Conservation (phyloP, 2,888 invertebrate species). For the Leucoma salicis region DNA sequence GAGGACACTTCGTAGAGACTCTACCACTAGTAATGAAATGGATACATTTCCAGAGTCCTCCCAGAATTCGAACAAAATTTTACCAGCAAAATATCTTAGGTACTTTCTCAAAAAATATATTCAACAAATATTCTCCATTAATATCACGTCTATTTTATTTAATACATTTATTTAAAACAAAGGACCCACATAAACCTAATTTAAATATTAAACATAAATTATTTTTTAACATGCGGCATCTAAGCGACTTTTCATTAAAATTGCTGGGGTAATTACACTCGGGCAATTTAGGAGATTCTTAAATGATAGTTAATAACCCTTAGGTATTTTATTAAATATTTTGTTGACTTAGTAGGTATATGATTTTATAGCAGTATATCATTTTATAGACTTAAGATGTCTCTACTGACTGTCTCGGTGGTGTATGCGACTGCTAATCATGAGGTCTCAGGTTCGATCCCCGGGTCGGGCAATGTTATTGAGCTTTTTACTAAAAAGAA, state of each 20-base stretch:
- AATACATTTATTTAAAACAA: slow-evolving; percentile 10
- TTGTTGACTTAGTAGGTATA: too few species aligned
- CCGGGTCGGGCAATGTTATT: too few species aligned
- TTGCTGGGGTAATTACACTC: slow-evolving; percentile 38
- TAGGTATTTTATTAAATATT: too few species aligned
- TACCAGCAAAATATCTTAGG: neutral
- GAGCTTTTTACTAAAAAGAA: too few species aligned
- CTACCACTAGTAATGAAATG: too few species aligned
- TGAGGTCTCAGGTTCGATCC: too few species aligned
- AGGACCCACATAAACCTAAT: slow-evolving; percentile 24
- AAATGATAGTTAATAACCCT: slow-evolving; percentile 37
- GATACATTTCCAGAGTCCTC: too few species aligned
- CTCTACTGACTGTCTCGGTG: too few species aligned
- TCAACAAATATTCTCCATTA: slow-evolving; percentile 2
- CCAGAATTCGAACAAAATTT: neutral
- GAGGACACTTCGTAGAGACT: too few species aligned
- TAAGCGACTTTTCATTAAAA: slow-evolving; percentile 39
- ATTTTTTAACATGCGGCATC: slow-evolving; percentile 23
- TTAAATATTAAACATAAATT: slow-evolving; percentile 23
- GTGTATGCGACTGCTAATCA: too few species aligned
- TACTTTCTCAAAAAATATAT: neutral
- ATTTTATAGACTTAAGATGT: too few species aligned
- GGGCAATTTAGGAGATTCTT: slow-evolving; percentile 31
- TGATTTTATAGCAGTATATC: too few species aligned
- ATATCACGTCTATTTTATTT: slow-evolving; percentile 1